Conservation (phyloP, 2,888 invertebrate genomes). For the Cetonia aurata region DNA sequence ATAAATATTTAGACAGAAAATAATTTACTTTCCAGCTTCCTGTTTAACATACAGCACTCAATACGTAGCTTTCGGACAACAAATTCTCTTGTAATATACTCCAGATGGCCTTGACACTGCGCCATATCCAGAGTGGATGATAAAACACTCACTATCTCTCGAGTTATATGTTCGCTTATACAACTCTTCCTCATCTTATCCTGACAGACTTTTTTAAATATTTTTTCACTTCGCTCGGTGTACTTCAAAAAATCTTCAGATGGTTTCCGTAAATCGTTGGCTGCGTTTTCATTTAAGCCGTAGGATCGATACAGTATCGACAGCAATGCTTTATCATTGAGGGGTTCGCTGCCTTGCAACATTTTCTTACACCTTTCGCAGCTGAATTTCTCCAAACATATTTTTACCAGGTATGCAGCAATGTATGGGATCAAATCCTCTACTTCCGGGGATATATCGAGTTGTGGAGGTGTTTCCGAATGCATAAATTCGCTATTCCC, state of each 20-base stretch:
- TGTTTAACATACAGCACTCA: slow-evolving; percentile 7
- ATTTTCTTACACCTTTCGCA: slow-evolving; percentile 40
- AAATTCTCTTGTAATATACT: slow-evolving; percentile 25
- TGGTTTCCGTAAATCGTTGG: not conserved
- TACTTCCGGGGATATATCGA: not conserved
- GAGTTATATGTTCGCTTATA: slow-evolving; percentile 14
- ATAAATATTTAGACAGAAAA: slow-evolving; percentile 2
- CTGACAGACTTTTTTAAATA: slow-evolving; percentile 22
- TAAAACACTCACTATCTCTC: slow-evolving; percentile 14
- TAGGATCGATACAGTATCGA: slow-evolving; percentile 1
- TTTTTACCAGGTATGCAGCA: slow-evolving; percentile 1
- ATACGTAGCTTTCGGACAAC: slow-evolving; percentile 15
- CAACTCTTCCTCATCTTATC: slow-evolving; percentile 14
- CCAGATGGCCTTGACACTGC: slow-evolving; percentile 2
- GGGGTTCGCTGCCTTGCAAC: slow-evolving; percentile 38
- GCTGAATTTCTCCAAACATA: slow-evolving; percentile 6
- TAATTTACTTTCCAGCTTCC: not conserved
- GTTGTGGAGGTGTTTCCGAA: not conserved
- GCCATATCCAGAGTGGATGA: slow-evolving; percentile 8
- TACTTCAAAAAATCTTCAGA: slow-evolving; percentile 4
- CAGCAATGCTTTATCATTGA: not conserved
- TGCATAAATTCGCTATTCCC: not conserved
- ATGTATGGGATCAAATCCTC: not conserved
- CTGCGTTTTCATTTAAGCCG: not conserved
- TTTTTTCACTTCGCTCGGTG: slow-evolving; percentile 8